phyloP scores from a whole-genome alignment of 2,888 invertebrate species.

The Apodemia mormo region DNA sequence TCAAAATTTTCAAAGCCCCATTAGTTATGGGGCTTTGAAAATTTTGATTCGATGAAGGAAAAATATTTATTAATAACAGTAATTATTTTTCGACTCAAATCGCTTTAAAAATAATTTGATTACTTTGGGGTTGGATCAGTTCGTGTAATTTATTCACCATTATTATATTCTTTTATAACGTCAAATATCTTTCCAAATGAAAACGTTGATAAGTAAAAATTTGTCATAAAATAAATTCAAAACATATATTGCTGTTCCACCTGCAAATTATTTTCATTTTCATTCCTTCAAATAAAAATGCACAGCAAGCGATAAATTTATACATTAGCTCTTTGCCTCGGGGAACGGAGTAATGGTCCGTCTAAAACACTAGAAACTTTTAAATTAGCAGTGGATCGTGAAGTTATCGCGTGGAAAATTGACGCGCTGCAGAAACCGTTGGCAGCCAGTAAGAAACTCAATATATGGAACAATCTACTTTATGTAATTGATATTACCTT shows the following conservation, averaged over 20 bases:
- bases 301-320: slow-evolving; percentile 38
- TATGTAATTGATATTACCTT: not conserved
- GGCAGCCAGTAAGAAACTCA: slow-evolving; percentile 3
- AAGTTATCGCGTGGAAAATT: slow-evolving; percentile 49
- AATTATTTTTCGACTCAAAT: too few species aligned
- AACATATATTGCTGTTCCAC: slow-evolving; percentile 20
- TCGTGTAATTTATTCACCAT: too few species aligned
- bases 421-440: slow-evolving; percentile 40
- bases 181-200: too few species aligned
- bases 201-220: too few species aligned
- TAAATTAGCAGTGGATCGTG: slow-evolving; percentile 46
- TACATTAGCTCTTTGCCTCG: slow-evolving; percentile 40
- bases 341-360: slow-evolving; percentile 45
- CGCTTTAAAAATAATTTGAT: too few species aligned
- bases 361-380: slow-evolving; percentile 44
- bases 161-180: too few species aligned
- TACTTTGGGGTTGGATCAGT: too few species aligned
- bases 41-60: too few species aligned
- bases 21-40: too few species aligned
- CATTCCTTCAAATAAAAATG: slow-evolving; percentile 32
- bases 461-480: slow-evolving; percentile 17
- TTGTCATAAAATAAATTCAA: slow-evolving; percentile 26
- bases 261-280: slow-evolving; percentile 26
- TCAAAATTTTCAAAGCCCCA: too few species aligned
- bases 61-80: too few species aligned